A percentile compares a stretch with the other conserved stretches of the same genome.
Evolutionary conservation across 1,140 invertebrate genomes (phyloP).

Genomic region (Drosophila parabipectinata): DNA sequence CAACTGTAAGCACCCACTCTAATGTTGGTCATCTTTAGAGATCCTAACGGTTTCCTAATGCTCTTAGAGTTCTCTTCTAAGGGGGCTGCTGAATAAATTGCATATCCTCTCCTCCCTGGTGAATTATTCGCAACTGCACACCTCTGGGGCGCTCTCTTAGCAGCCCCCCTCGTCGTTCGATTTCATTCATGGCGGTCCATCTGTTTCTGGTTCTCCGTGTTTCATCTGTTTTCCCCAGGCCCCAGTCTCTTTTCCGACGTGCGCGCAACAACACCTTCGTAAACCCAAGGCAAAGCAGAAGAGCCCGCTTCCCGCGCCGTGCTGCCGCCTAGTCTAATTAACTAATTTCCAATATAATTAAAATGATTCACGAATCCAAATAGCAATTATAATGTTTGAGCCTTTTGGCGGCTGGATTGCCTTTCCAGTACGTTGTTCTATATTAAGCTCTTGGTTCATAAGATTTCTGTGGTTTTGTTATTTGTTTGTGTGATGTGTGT

Average conservation of each 20-base stretch:
- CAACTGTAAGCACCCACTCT: background rate
- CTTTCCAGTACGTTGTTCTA: constrained; percentile 54
- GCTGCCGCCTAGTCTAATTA: constrained; percentile 31
- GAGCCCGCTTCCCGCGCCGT: constrained; percentile 57
- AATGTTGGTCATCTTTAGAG: background rate
- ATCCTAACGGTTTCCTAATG: constrained; percentile 15
- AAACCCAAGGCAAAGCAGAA: constrained; percentile 19
- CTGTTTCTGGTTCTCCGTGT: constrained; percentile 29
- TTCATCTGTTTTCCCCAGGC: constrained; percentile 46
- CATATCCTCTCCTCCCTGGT: background rate
- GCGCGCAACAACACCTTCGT: constrained; percentile 67
- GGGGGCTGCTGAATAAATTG: background rate
- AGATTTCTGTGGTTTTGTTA: constrained; percentile 16
- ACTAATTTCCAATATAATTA: constrained; percentile 25
- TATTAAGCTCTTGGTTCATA: constrained; percentile 46
- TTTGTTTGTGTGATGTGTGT: constrained; percentile 33
- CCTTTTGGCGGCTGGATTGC: constrained; percentile 25
- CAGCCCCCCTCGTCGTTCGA: constrained; percentile 15
- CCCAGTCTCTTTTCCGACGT: constrained; percentile 72
- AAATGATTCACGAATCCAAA: constrained; percentile 31
- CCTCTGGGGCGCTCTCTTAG: constrained; percentile 24
- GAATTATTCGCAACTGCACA: background rate
- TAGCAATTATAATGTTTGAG: constrained; percentile 24
- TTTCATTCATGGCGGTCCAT: constrained; percentile 52
- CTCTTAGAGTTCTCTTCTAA: background rate